Conservation (phyloP, 1,140 invertebrate genomes). For the Trialeurodes vaporariorum region DNA sequence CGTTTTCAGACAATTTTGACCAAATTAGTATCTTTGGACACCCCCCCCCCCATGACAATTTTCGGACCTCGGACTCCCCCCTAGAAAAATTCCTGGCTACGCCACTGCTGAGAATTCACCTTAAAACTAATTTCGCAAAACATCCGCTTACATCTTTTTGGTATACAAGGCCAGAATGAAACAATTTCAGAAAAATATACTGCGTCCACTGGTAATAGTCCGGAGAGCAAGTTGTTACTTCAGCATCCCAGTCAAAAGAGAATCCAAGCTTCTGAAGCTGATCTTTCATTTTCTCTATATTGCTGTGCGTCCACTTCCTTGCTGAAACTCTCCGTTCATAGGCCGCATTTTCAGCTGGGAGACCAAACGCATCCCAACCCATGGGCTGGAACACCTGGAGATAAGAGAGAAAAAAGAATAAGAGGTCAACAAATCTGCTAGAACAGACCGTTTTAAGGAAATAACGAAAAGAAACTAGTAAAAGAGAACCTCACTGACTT, state of each 20-base stretch:
- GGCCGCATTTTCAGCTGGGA: slow-evolving; percentile 98
- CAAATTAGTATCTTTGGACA: no score
- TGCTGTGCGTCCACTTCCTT: slow-evolving; percentile 73
- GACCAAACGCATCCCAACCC: slow-evolving; percentile 98
- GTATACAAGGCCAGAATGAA: slow-evolving; percentile 72
- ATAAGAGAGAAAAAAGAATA: slow-evolving; percentile 17
- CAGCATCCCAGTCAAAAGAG: slow-evolving; percentile 88
- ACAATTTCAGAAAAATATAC: slow-evolving; percentile 83
- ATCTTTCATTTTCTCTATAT: slow-evolving; percentile 80
- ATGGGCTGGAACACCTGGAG: slow-evolving; percentile 82
- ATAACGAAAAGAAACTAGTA: no score
- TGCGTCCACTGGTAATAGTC: slow-evolving; percentile 91
- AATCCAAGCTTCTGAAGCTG: slow-evolving; percentile 73
- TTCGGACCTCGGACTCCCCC: no score
- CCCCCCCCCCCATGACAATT: no score
- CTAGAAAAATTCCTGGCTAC: no score
- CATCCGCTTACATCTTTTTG: slow-evolving; percentile 58
- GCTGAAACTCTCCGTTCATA: slow-evolving; percentile 69
- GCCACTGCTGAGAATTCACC: no score
- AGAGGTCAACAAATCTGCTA: no score
- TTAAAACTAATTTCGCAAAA: no score
- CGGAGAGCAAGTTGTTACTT: slow-evolving; percentile 66
- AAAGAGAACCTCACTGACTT: no score
- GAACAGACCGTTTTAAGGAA: no score
- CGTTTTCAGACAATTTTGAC: no score